Evolutionary conservation across 1,140 invertebrate species (phyloP), one percentile per base, ranked within the genome.

Genomic region (Drosophila baimaii): DNA sequence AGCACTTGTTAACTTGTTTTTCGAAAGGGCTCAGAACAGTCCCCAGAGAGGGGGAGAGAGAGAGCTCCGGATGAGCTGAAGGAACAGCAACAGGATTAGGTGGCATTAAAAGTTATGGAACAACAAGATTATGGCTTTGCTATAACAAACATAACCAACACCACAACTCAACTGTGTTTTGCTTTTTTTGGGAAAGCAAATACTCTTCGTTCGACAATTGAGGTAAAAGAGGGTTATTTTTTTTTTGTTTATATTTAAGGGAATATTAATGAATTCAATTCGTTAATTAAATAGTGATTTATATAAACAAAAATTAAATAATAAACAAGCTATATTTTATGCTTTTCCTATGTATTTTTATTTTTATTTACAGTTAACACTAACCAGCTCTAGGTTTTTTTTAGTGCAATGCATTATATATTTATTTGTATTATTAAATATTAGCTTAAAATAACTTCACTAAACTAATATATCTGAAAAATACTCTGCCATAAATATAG

Each of bases 31-130:
- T 10, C 17, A 58, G n/a, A 17, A n/a, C 4, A 25, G 15, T 33
- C 19, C 47, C 19, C 7, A n/a, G n/a, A n/a, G n/a, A n/a, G n/a
- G n/a, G n/a, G n/a, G 25, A 31, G 37, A 43, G 12, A 46, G 58
- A 59, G 69, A 62, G 75, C 64, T 75, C 47, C 17, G 56, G 54
- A 47, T 46, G 59, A 64, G 52, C 49, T 56, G 31, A 17, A 63
- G 57, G 44, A 66, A 44, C 66, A 39, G 56, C 52, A 69, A 80
- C 75, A 74, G 70, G 74, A 78, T 81, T 85, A 86, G 52, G 31
- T 47, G 68, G 77, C 86, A 88, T 89, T 88, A 89, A 72, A 84
- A 88, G 84, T 83, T 88, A 89, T 89, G 88, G 74, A 81, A 84
- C 84, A 80, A 83, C 80, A 89, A 56, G 84, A 88, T 88, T 83